A percentile compares a stretch with the other conserved stretches of the same genome.
These are phyloP conservation scores for Burhinus bistriatus DNA, from an alignment of 2,113 vertebrate genomes.

Conservation along the genomic window DNA sequence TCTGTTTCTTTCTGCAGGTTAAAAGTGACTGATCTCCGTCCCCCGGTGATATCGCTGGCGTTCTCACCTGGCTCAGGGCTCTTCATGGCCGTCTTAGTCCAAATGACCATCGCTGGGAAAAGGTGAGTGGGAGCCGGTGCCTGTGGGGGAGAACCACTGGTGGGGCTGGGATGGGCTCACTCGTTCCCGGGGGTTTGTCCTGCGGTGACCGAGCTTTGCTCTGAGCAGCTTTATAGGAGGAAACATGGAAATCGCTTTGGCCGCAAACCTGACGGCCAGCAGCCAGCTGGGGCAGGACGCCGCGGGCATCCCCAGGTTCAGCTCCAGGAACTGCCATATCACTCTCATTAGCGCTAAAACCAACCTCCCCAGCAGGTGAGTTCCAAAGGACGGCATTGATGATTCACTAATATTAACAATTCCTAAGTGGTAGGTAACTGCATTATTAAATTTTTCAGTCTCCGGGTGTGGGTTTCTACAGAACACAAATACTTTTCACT, in stretches of 20 bases:
- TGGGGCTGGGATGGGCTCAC: neutral
- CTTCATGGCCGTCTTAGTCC: neutral
- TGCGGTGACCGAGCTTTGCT: neutral
- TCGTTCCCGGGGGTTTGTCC: accelerated
- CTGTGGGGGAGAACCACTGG: accelerated
- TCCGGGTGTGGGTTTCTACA: neutral
- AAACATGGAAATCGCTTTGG: slow-evolving; percentile 5
- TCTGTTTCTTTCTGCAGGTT: neutral
- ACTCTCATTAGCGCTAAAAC: neutral
- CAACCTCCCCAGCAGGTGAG: slow-evolving; percentile 58
- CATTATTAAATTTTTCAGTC: accelerated
- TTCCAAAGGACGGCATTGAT: accelerated
- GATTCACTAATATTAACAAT: accelerated
- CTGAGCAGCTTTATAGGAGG: slow-evolving; percentile 51
- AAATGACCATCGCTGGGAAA: slow-evolving; percentile 44
- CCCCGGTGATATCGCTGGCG: neutral
- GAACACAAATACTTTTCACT: neutral
- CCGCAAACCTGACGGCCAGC: neutral
- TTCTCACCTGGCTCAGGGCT: neutral
- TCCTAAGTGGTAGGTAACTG: neutral
- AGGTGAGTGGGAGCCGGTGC: neutral
- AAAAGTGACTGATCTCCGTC: slow-evolving; percentile 32
- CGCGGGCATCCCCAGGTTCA: neutral
- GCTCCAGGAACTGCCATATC: neutral
- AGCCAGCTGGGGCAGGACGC: neutral